Percentiles rank a stretch among this genome's conserved stretches.
phyloP scores from a whole-genome alignment of 2,797 vertebrate genomes.

The Apodemus agrarius region DNA sequence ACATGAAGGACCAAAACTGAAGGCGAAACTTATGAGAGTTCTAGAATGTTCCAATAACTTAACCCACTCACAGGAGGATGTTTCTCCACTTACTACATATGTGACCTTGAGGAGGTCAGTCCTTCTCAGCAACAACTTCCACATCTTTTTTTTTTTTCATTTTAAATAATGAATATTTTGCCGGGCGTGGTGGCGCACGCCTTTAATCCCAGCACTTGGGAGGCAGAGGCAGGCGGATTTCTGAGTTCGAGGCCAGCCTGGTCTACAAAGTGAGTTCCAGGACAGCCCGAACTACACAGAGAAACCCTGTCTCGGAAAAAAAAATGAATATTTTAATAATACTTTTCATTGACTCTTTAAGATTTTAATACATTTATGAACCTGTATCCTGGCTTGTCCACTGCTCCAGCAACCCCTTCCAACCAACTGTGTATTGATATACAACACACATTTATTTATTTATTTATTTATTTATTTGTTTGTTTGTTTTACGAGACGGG shows the following conservation, averaged over 20 bases:
- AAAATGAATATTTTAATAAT: not conserved
- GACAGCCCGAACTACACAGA: no score
- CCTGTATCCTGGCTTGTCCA: not conserved
- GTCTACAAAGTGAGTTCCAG: no score
- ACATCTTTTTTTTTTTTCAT: not conserved
- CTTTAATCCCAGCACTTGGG: no score
- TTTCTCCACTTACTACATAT: not conserved
- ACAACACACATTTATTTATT: not conserved
- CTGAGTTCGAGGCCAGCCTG: no score
- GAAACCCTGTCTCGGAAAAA: no score
- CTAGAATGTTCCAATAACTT: not conserved
- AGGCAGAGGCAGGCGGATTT: no score
- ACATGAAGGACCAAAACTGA: conserved; percentile 32
- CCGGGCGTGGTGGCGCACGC: no score
- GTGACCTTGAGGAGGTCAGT: not conserved
- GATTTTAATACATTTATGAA: not conserved
- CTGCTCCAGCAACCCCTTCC: not conserved
- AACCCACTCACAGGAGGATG: conserved; percentile 9
- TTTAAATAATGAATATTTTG: not conserved
- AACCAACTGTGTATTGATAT: conserved; percentile 5
- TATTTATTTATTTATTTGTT: no score
- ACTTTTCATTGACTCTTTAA: not conserved
- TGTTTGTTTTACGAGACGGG: not conserved
- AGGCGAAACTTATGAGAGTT: conserved; percentile 31
- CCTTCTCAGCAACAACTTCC: conserved; percentile 37